phyloP scores from a whole-genome alignment of 2,888 invertebrate species.

The Stegana nigrithorax region DNA sequence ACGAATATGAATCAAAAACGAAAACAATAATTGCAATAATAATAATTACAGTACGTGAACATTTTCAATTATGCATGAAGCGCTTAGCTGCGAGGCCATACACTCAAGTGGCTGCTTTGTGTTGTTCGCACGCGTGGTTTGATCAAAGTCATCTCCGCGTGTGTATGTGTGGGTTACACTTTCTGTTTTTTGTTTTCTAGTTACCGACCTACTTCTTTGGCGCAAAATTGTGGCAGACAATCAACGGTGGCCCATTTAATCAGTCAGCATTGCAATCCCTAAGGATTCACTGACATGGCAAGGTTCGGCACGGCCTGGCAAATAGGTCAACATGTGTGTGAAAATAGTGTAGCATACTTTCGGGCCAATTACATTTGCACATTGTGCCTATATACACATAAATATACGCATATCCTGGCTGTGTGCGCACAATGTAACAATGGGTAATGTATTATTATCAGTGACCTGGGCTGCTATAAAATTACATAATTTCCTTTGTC shows the following conservation, averaged over 20 bases:
- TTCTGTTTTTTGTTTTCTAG: too few species aligned
- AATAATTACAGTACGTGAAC: not conserved
- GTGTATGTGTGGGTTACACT: too few species aligned
- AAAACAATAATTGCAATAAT: too few species aligned
- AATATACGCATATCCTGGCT: too few species aligned
- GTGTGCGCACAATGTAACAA: too few species aligned
- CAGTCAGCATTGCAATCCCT: not conserved
- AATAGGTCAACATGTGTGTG: not conserved
- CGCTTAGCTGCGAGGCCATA: not conserved
- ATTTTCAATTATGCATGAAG: conserved; percentile 9
- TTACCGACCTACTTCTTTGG: too few species aligned
- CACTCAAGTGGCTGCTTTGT: not conserved
- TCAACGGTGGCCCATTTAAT: not conserved
- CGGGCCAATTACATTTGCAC: not conserved
- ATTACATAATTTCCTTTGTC: too few species aligned
- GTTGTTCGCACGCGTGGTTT: not conserved
- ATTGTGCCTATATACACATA: too few species aligned
- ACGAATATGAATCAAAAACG: not conserved
- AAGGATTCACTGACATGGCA: not conserved
- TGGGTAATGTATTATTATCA: too few species aligned
- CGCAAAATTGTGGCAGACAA: too few species aligned
- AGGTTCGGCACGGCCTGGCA: too few species aligned
- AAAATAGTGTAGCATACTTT: conserved; percentile 3
- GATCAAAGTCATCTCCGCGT: not conserved
- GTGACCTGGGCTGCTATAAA: too few species aligned